Base-by-base conservation (phyloP, 2,797 vertebrate genomes). In the Eulemur rubriventer region DNA sequence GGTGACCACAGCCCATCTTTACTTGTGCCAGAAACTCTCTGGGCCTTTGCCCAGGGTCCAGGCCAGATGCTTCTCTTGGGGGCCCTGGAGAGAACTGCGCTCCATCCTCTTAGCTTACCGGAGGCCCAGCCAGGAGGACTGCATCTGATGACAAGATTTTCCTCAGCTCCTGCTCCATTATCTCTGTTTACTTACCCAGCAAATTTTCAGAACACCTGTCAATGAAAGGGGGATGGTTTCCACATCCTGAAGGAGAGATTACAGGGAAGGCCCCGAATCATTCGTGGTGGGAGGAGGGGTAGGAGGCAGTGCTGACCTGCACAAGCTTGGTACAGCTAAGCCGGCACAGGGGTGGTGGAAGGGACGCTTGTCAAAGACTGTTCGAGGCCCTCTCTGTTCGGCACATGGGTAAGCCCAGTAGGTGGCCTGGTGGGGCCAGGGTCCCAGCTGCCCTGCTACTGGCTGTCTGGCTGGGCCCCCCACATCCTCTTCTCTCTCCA, bases 301-400 rank as follows among this genome's bases (percentile, higher is more conserved):
- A 38, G 14, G 24, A 17, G 82, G 55, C 17, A 41, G 33, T 3
- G 43, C 24, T 17, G 17, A 24, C 7, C 38, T 28, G 13, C 2
- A 9, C 8, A 48, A 50, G 26, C 65, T 3, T 16, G 65, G 55
- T 26, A 12, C 1, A n/a, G 24, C 75, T 10, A 9, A 70, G 18
- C 83, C 4, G 65, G 26, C 73, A 22, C 13, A 1, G 38, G 3
- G 14, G 28, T n/a, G 33, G 33, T 4, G 6, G 67, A 26, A 52
- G 69, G 43, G 7, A 24, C 16, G 30, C 17, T 11, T 2, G 6
- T 5, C 41, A 22, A 46, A 65, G 4, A 10, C 12, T 1, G 14
- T 14, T 30, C 30, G 1, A 1, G 13, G 20, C 28, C 22, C 13
- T 41, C 5, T 4, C 3, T 16, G 10, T 26, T 4, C 11, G 59